Percentiles rank a stretch among this genome's conserved stretches.
phyloP scores from a whole-genome alignment of 2,888 invertebrate species.

The Trichacis sp. region DNA sequence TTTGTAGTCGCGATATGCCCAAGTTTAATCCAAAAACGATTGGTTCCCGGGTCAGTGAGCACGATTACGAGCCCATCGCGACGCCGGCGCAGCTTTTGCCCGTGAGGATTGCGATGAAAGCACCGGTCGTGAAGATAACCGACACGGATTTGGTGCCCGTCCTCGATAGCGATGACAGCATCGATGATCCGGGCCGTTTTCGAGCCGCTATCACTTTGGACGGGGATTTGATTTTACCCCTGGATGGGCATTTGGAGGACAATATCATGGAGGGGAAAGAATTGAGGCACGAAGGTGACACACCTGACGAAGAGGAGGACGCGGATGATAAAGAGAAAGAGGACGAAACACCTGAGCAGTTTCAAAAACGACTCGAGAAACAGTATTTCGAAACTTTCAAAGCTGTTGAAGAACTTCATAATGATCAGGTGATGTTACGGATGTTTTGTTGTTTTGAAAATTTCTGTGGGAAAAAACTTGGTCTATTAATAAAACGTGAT shows the following conservation, averaged over 20 bases:
- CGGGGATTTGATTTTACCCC: slow-evolving; percentile 66
- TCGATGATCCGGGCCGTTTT: slow-evolving; percentile 59
- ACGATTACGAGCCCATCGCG: slow-evolving; percentile 92
- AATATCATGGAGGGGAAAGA: slow-evolving; percentile 65
- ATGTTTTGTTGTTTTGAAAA: too few species aligned
- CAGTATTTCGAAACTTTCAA: slow-evolving; percentile 75
- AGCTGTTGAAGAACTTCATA: slow-evolving; percentile 75
- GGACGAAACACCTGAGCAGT: slow-evolving; percentile 70
- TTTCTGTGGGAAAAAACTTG: too few species aligned
- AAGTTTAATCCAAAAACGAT: slow-evolving; percentile 41
- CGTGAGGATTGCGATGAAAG: slow-evolving; percentile 40
- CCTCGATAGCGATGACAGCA: slow-evolving; percentile 67
- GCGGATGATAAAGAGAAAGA: slow-evolving; percentile 47
- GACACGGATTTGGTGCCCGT: slow-evolving; percentile 66
- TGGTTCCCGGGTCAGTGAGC: slow-evolving; percentile 79
- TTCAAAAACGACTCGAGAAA: slow-evolving; percentile 76
- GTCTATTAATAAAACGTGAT: too few species aligned
- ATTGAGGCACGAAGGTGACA: slow-evolving; percentile 63
- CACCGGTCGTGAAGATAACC: slow-evolving; percentile 69
- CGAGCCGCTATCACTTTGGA: slow-evolving; percentile 60
- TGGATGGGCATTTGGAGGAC: slow-evolving; percentile 68
- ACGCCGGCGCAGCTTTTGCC: slow-evolving; percentile 71
- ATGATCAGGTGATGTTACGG: slow-evolving; percentile 66
- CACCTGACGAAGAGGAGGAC: slow-evolving; percentile 66
- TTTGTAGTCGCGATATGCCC: background rate